A percentile compares a stretch with the other conserved stretches of the same genome.
Conservation (phyloP, 2,113 vertebrate species). For the Microcebus lehilahytsara region DNA sequence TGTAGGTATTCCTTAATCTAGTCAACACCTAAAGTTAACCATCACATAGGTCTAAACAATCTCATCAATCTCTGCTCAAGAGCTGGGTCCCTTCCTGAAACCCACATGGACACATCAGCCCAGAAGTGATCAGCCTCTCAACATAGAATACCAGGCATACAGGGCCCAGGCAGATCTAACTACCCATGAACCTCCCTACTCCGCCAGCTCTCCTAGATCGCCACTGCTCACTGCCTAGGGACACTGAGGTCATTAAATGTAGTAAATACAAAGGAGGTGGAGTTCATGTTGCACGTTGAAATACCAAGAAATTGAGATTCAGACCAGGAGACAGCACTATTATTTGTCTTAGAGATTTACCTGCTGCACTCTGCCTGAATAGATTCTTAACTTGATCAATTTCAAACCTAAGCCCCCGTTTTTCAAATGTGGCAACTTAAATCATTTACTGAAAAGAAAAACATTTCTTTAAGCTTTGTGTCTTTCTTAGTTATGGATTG, state of each 20-base stretch:
- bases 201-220: background rate
- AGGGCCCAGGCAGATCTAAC: constrained; percentile 45
- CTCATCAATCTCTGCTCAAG: background rate
- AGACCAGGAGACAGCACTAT: constrained; percentile 41
- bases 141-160: background rate
- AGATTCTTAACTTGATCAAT: constrained; percentile 55
- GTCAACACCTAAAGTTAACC: background rate
- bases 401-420: constrained; percentile 55
- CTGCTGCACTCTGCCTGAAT: background rate
- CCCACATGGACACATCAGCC: background rate
- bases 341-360: constrained; percentile 57
- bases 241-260: constrained; percentile 28
- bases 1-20: background rate
- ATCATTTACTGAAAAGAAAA: constrained; percentile 63
- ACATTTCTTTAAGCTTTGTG: constrained; percentile 55
- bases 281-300: constrained; percentile 20
- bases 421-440: constrained; percentile 67
- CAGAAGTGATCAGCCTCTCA: background rate
- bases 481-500: constrained; percentile 65
- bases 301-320: constrained; percentile 55
- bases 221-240: background rate
- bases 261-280: constrained; percentile 69
- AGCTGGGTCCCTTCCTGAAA: background rate
- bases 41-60: background rate
- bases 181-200: constrained; percentile 13